These are phyloP conservation scores for Lasioglossum vierecki DNA, from an alignment of 2,888 invertebrate genomes.

Conservation along the genomic window DNA sequence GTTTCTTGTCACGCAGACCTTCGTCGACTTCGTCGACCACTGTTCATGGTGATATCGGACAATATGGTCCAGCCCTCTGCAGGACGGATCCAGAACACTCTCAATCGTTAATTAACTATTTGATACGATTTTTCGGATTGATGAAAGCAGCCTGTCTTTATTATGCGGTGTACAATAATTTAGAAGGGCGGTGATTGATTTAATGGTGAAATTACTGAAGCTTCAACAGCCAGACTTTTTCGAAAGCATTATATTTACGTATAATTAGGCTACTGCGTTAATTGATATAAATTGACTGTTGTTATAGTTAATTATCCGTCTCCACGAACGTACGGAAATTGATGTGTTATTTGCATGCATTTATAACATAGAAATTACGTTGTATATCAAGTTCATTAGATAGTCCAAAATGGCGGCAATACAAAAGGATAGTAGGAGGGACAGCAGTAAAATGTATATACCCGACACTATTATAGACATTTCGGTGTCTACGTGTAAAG, in stretches of 20 bases:
- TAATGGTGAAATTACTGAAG: not conserved
- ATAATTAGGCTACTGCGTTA: not conserved
- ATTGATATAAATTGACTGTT: not conserved
- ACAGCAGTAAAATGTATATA: not conserved
- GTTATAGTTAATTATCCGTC: not conserved
- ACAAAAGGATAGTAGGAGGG: not conserved
- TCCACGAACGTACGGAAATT: not conserved
- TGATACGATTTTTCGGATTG: not conserved
- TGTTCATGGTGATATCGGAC: not conserved
- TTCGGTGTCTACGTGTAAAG: not conserved
- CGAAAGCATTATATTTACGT: not conserved
- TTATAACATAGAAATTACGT: not conserved
- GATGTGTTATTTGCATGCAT: not conserved
- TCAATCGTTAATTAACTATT: not conserved
- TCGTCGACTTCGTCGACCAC: no score
- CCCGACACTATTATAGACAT: constrained; percentile 1
- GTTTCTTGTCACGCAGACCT: no score
- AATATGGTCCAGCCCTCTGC: not conserved
- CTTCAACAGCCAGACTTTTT: not conserved
- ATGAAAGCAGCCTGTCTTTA: not conserved
- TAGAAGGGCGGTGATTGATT: not conserved
- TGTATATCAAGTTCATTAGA: constrained; percentile 1
- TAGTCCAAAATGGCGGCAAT: not conserved
- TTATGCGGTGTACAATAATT: not conserved
- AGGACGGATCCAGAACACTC: not conserved